These are phyloP conservation scores for Hypomesus transpacificus DNA, from an alignment of 2,113 vertebrate species.

Conservation along the genomic window DNA sequence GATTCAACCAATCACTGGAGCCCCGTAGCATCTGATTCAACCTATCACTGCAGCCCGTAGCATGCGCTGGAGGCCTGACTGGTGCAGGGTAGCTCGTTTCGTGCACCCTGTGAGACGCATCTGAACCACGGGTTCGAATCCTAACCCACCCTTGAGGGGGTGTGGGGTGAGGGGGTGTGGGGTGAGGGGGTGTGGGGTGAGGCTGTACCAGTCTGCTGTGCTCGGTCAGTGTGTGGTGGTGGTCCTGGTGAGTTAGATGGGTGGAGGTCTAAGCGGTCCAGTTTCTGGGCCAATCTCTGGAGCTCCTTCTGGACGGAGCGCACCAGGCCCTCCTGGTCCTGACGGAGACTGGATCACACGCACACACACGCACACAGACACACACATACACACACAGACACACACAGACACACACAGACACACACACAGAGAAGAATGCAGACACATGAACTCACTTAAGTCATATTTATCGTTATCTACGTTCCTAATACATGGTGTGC, in stretches of 20 bases:
- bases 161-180: not conserved
- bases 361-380: not conserved
- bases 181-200: not conserved
- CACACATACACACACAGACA: slow-evolving; percentile 5
- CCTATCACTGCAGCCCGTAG: too few relatives aligned
- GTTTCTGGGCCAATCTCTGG: slow-evolving; percentile 53
- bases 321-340: slow-evolving; percentile 55
- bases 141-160: slow-evolving; percentile 9
- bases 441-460: too few relatives aligned
- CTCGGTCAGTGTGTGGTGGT: slow-evolving; percentile 36
- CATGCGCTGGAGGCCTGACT: too few relatives aligned
- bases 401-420: not conserved
- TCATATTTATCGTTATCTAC: too few relatives aligned
- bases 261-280: slow-evolving; percentile 54
- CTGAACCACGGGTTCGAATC: slow-evolving; percentile 3
- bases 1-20: too few relatives aligned
- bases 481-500: not conserved
- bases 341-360: slow-evolving; percentile 49
- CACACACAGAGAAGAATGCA: not conserved
- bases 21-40: too few relatives aligned
- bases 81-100: too few relatives aligned
- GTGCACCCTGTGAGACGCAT: slow-evolving; percentile 31
- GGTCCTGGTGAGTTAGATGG: slow-evolving; percentile 12
- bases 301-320: slow-evolving; percentile 57
- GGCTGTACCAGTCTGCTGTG: not conserved